Evolutionary conservation across 2,888 invertebrate genomes (phyloP).

Genomic region (Sylvicola cinctus): DNA sequence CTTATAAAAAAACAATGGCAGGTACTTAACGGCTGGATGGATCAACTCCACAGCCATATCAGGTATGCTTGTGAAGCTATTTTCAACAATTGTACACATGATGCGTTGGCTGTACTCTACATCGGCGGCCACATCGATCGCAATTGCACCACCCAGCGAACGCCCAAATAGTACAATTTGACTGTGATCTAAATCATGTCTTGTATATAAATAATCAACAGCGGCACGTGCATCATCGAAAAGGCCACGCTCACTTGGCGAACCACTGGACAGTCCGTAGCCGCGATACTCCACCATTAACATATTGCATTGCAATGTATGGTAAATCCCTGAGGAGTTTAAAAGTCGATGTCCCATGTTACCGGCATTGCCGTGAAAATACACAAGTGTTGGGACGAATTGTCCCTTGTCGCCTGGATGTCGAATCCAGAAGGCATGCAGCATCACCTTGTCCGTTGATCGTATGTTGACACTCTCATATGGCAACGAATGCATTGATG

Average conservation of each 20-base stretch:
- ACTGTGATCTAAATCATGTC: slow-evolving; percentile 63
- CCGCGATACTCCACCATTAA: slow-evolving; percentile 89
- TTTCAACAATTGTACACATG: slow-evolving; percentile 77
- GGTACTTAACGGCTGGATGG: slow-evolving; percentile 40
- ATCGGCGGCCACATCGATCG: slow-evolving; percentile 64
- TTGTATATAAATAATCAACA: slow-evolving; percentile 59
- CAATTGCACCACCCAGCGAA: slow-evolving; percentile 82
- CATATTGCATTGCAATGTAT: slow-evolving; percentile 65
- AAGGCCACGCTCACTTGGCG: slow-evolving; percentile 70
- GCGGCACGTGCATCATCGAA: slow-evolving; percentile 75
- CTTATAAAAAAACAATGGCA: slow-evolving; percentile 72
- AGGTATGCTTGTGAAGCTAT: slow-evolving; percentile 88
- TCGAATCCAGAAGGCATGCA: slow-evolving; percentile 65
- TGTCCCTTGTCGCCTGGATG: slow-evolving; percentile 46
- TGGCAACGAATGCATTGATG: slow-evolving; percentile 66
- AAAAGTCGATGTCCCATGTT: slow-evolving; percentile 87
- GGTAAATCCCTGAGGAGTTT: slow-evolving; percentile 72
- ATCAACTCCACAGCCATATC: slow-evolving; percentile 69
- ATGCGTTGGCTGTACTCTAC: slow-evolving; percentile 56
- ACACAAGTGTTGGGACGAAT: slow-evolving; percentile 63
- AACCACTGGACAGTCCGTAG: slow-evolving; percentile 79
- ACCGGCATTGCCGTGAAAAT: slow-evolving; percentile 92
- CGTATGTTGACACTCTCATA: slow-evolving; percentile 65
- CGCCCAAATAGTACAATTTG: slow-evolving; percentile 81
- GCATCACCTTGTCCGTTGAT: slow-evolving; percentile 51